These are phyloP conservation scores for Bombus picipes DNA, from an alignment of 1,140 invertebrate species.

Conservation along the genomic window DNA sequence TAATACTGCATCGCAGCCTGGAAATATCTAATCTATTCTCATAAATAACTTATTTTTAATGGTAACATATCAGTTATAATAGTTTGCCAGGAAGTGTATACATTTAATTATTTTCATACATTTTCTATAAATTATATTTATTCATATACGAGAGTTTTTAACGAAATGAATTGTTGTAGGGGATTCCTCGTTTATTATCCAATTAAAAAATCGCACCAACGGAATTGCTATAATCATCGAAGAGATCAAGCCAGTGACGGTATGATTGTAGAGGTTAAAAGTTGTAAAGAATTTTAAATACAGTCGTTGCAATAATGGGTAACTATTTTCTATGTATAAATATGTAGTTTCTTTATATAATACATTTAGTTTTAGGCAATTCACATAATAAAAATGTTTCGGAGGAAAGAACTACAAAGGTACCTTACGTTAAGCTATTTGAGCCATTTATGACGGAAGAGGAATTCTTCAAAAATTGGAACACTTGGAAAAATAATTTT, in stretches of 20 bases:
- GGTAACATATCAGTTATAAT: background rate
- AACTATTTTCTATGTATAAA: background rate
- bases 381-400: background rate
- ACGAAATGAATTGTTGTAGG: background rate
- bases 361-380: conserved; percentile 2
- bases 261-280: background rate
- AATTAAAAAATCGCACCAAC: background rate
- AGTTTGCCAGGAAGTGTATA: background rate
- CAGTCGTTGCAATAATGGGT: conserved; percentile 6
- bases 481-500: conserved; percentile 53
- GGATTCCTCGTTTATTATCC: background rate
- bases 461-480: conserved; percentile 39
- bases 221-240: too few species aligned
- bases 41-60: background rate
- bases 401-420: background rate
- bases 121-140: background rate
- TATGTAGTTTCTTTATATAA: too few species aligned
- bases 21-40: background rate
- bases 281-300: background rate
- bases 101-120: background rate
- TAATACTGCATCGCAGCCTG: background rate
- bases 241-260: fast-evolving
- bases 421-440: background rate
- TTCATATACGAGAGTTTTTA: background rate
- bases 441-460: background rate